These are phyloP conservation scores for Semnopithecus entellus DNA, from an alignment of 2,113 vertebrate species.

Conservation along the genomic window DNA sequence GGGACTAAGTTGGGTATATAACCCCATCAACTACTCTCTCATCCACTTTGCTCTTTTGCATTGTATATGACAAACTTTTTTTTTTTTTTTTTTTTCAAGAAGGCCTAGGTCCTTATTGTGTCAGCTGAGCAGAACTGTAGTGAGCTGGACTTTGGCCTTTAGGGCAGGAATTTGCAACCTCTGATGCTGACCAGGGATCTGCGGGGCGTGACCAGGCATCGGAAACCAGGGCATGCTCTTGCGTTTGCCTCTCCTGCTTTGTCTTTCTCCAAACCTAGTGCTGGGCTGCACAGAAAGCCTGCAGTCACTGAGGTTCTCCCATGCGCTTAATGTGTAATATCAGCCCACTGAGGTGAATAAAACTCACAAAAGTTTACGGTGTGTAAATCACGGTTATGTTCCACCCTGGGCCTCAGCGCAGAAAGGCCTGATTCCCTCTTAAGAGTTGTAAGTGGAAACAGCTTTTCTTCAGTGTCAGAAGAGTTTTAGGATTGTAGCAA, in stretches of 20 bases:
- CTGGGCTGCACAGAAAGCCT: not conserved
- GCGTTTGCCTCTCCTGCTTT: accelerated
- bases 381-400: constrained; percentile 82
- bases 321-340: constrained; percentile 75
- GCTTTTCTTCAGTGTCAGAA: constrained; percentile 55
- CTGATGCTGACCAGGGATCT: not conserved
- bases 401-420: constrained; percentile 73
- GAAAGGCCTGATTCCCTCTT: constrained; percentile 56
- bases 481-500: not conserved
- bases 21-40: not conserved
- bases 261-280: not conserved
- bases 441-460: constrained; percentile 82
- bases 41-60: not conserved
- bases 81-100: not conserved
- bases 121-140: not conserved
- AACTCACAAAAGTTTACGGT: constrained; percentile 85
- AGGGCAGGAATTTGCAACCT: not conserved
- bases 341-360: constrained; percentile 82
- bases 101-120: not conserved
- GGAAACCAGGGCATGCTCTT: accelerated
- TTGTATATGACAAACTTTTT: not conserved
- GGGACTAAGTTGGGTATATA: not conserved
- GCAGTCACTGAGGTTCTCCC: not conserved
- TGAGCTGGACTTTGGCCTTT: not conserved
- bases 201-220: not conserved